These are phyloP conservation scores for Hemiprocne comata DNA, from an alignment of 2,113 vertebrate genomes.

Conservation along the genomic window DNA sequence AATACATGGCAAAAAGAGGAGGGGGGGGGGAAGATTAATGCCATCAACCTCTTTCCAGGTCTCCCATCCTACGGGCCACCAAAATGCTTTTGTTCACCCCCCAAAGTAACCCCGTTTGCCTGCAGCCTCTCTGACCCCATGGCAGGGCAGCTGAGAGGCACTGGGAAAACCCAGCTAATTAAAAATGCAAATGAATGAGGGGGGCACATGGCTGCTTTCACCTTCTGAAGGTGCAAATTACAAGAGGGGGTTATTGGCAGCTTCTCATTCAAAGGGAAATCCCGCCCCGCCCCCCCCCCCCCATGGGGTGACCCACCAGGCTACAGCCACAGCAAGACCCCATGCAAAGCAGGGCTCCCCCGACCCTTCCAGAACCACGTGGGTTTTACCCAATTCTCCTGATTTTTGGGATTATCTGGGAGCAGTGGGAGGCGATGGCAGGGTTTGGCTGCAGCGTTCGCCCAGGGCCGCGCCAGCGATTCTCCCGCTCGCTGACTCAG, in stretches of 20 bases:
- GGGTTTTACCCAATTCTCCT: background rate
- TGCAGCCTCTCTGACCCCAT: background rate
- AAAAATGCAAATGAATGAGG: conserved; percentile 70
- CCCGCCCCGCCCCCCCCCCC: background rate
- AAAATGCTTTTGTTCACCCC: background rate
- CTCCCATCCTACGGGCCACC: background rate
- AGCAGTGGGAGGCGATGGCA: fast-evolving
- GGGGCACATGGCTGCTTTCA: conserved; percentile 15
- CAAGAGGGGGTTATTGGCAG: conserved; percentile 1
- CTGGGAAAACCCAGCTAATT: conserved; percentile 63
- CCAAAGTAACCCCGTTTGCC: background rate
- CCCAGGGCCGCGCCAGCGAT: conserved; percentile 48
- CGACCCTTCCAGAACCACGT: fast-evolving
- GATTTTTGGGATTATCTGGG: background rate
- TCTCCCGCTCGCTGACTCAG: conserved; percentile 76
- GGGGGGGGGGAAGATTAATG: no score
- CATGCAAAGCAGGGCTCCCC: fast-evolving
- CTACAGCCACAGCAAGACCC: background rate
- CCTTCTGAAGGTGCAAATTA: conserved; percentile 63
- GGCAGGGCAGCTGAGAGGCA: conserved; percentile 12
- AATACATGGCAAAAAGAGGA: fast-evolving
- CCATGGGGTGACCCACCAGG: no score
- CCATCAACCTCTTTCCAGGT: background rate
- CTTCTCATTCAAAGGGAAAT: background rate
- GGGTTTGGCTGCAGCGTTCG: background rate